Percentiles rank a stretch among this genome's conserved stretches.
Evolutionary conservation across 2,797 vertebrate species (phyloP).

Genomic region (Petrocephalus sullivani): DNA sequence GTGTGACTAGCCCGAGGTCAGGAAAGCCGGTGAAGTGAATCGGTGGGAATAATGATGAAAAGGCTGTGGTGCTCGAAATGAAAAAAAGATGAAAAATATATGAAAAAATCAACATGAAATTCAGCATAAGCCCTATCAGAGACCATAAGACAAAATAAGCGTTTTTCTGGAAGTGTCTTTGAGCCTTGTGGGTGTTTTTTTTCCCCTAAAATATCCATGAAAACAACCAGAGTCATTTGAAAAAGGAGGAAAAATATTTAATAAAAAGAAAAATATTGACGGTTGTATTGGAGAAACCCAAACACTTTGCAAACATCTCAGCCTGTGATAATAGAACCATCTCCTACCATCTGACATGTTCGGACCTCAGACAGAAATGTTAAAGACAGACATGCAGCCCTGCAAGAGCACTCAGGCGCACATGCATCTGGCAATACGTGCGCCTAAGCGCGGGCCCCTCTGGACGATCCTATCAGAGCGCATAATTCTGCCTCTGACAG

Average conservation of each 20-base stretch:
- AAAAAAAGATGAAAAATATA: neutral
- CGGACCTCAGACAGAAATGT: neutral
- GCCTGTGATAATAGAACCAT: neutral
- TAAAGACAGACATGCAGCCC: neutral
- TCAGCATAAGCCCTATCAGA: neutral
- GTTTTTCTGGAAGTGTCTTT: neutral
- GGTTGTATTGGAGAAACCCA: neutral
- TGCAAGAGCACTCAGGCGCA: neutral
- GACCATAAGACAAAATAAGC: neutral
- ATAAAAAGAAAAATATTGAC: neutral
- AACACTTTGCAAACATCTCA: neutral
- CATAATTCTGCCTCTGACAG: neutral
- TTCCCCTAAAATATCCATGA: neutral
- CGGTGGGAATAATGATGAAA: neutral
- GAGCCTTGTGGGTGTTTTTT: neutral
- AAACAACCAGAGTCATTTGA: neutral
- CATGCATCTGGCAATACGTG: neutral
- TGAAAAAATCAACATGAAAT: neutral
- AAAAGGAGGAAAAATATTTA: neutral
- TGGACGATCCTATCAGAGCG: neutral
- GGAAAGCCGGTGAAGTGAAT: neutral
- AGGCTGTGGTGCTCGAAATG: too few relatives aligned
- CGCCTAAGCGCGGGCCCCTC: neutral
- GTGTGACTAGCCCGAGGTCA: neutral
- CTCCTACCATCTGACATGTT: neutral